Evolutionary conservation across 1,140 invertebrate genomes (phyloP).

Genomic region (Pachypeltis micranthus): DNA sequence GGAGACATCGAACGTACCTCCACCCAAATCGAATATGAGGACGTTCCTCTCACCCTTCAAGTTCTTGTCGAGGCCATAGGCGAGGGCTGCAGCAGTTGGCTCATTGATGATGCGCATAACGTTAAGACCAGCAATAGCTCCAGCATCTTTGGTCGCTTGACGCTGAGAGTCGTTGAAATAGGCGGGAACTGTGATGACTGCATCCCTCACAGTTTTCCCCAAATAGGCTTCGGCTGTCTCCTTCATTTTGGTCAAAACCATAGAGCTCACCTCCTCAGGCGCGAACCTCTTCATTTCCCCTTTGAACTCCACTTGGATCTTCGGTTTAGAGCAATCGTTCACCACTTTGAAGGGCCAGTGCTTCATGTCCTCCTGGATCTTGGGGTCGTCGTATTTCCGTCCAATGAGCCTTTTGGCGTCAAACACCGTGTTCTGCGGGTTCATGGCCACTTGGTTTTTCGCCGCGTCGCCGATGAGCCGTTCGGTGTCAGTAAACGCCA

Average conservation of each 20-base stretch:
- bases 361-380: conserved; percentile 32
- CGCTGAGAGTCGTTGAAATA: conserved; percentile 62
- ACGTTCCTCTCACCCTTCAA: conserved; percentile 63
- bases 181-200: conserved; percentile 58
- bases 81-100: conserved; percentile 68
- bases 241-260: conserved; percentile 49
- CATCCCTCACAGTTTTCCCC: conserved; percentile 38
- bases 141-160: conserved; percentile 63
- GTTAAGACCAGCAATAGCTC: conserved; percentile 60
- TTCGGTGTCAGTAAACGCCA: conserved; percentile 70
- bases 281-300: conserved; percentile 57
- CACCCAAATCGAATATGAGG: conserved; percentile 61
- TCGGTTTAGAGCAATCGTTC: conserved; percentile 46
- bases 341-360: conserved; percentile 46
- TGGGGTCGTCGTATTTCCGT: conserved; percentile 48
- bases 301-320: conserved; percentile 55
- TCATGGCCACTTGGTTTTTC: conserved; percentile 62
- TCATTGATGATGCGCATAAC: conserved; percentile 74
- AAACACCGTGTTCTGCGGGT: conserved; percentile 60
- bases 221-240: conserved; percentile 42
- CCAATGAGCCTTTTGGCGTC: conserved; percentile 49
- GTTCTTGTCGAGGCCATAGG: conserved; percentile 75
- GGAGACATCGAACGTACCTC: conserved; percentile 75
- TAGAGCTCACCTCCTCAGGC: conserved; percentile 59
- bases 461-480: conserved; percentile 57